Conservation (phyloP, 1,140 invertebrate species). For the Micrasema longulum region DNA sequence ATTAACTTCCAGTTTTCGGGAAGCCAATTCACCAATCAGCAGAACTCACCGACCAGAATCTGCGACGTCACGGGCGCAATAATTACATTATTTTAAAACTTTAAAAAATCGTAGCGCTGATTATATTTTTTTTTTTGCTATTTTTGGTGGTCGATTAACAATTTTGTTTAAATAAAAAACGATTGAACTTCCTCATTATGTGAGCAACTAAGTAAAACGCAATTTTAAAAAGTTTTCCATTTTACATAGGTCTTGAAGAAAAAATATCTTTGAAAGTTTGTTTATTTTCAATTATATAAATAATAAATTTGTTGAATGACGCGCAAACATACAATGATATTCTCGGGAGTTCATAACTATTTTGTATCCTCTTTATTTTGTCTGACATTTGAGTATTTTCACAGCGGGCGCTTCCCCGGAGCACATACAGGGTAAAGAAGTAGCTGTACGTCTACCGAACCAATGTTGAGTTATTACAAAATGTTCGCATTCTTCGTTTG, state of each 20-base stretch:
- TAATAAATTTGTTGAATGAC: background rate
- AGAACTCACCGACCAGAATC: too few species aligned
- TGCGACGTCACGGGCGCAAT: too few species aligned
- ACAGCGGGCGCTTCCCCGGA: background rate
- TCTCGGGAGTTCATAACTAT: too few species aligned
- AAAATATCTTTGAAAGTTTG: background rate
- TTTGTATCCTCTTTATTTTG: background rate
- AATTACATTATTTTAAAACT: too few species aligned
- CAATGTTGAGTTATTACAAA: conserved; percentile 19
- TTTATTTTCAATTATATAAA: background rate
- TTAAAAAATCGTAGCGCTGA: too few species aligned
- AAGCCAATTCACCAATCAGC: too few species aligned
- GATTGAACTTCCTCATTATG: too few species aligned
- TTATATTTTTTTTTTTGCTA: too few species aligned
- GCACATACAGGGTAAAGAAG: background rate
- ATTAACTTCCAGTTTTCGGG: too few species aligned
- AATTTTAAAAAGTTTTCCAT: background rate
- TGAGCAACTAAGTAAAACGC: too few species aligned
- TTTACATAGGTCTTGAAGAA: background rate
- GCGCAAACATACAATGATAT: background rate
- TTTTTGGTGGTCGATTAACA: too few species aligned
- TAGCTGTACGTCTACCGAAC: background rate
- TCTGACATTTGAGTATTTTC: background rate
- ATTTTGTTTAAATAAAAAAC: too few species aligned
- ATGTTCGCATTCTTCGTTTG: conserved; percentile 28